Evolutionary conservation across 1,140 invertebrate genomes (phyloP).

Genomic region (Prorops nasuta): DNA sequence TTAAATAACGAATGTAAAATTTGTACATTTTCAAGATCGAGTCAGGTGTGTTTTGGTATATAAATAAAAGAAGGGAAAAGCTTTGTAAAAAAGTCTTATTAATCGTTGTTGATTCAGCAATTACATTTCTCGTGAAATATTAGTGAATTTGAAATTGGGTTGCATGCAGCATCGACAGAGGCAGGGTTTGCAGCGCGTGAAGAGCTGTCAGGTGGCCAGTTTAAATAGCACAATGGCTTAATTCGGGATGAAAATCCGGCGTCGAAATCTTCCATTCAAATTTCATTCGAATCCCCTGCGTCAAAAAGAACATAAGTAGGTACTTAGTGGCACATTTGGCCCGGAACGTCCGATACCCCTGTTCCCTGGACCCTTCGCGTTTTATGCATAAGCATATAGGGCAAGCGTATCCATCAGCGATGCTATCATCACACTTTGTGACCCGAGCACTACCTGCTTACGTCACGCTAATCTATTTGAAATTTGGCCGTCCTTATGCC

Average conservation of each 20-base stretch:
- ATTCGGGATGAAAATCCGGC: constrained; percentile 48
- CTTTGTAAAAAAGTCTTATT: too few relatives aligned
- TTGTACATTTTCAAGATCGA: too few relatives aligned
- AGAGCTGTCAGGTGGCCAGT: constrained; percentile 51
- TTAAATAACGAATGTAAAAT: too few relatives aligned
- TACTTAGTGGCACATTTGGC: constrained; percentile 59
- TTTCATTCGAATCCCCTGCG: constrained; percentile 42
- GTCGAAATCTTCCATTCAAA: constrained; percentile 52
- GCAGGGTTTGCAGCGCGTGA: too few relatives aligned
- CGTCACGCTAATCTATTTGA: constrained; percentile 30
- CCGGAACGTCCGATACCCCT: constrained; percentile 39
- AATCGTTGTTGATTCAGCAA: too few relatives aligned
- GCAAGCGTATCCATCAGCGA: constrained; percentile 12
- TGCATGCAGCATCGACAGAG: too few relatives aligned
- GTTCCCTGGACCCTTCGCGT: not conserved
- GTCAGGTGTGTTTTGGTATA: too few relatives aligned
- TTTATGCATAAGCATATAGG: constrained; percentile 5
- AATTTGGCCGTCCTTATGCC: constrained; percentile 27
- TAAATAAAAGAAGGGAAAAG: too few relatives aligned
- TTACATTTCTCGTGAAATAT: too few relatives aligned
- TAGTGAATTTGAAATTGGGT: too few relatives aligned
- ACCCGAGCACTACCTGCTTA: constrained; percentile 26
- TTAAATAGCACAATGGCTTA: constrained; percentile 50
- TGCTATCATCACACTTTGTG: constrained; percentile 26
- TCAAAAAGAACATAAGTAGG: constrained; percentile 50